Base-by-base conservation (phyloP, 2,888 invertebrate genomes). In the Podotricha telesiphe region DNA sequence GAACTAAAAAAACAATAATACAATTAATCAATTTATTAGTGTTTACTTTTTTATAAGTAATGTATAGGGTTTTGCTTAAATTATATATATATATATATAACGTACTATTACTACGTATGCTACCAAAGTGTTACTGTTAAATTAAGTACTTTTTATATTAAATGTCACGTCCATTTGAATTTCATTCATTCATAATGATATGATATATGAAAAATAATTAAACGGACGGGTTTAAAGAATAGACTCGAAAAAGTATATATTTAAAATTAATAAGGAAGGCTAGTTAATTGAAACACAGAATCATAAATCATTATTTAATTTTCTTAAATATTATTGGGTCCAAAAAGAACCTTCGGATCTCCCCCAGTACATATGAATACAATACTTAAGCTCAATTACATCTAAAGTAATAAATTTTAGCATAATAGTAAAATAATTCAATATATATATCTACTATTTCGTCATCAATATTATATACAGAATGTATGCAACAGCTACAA, bases 401-500 rank as follows among this genome's bases (percentile, higher is more conserved):
- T 34, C 8, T 17, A 17, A 55, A 10, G 53, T 34, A 17, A 17
- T 28, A 10, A 17, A 6, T 11, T n/a, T 17, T 34, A 7, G 28
- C 28, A 17, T 53, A 34, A 34, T 34, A 55, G 10, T 55, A 10
- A 55, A 70, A 70, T 68, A 70, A 64, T 68, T 64, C 68, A 65
- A 56, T 72, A 63, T 63, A 66, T 66, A 65, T n/a, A 17, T 28
- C 6, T 50, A 62, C 58, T 20, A 68, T 53, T 61, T 15, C 20
- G 22, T 67, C 67, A 65, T 58, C 42, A 37, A 42, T 42, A 50
- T 22, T 45, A 64, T 68, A 37, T 59, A 68, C 67, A 70, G 50
- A 58, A 42, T 67, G 67, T 61, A 70, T 67, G 65, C 61, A 70
- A 65, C 62, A 62, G 55, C 65, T 51, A 40, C 56, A 66, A 70